Conservation (phyloP, 2,888 invertebrate species). For the Blomia tropicalis region DNA sequence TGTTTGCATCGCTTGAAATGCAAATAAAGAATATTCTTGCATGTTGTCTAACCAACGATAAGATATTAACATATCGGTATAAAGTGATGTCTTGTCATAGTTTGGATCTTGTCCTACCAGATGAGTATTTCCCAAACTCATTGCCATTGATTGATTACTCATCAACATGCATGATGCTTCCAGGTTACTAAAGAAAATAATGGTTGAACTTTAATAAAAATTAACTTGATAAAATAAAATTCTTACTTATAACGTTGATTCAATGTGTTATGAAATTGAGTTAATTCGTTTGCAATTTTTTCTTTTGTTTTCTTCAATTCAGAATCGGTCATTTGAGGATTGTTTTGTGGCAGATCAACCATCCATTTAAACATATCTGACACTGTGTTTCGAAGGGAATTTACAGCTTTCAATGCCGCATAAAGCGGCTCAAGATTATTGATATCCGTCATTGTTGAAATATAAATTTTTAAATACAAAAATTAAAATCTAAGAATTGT, state of each 20-base stretch:
- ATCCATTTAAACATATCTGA: conserved; percentile 67
- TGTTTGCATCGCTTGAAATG: conserved; percentile 58
- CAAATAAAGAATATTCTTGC: conserved; percentile 68
- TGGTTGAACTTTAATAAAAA: not conserved
- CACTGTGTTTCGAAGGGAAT: conserved; percentile 62
- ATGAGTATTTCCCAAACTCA: conserved; percentile 66
- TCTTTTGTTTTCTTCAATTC: conserved; percentile 50
- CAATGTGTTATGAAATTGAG: conserved; percentile 60
- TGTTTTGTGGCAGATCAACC: conserved; percentile 50
- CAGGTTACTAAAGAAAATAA: conserved; percentile 47
- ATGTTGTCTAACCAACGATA: conserved; percentile 87
- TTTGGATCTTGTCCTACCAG: conserved; percentile 76
- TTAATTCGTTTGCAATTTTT: conserved; percentile 51
- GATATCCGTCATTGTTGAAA: conserved; percentile 19
- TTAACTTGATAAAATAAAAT: conserved; percentile 23
- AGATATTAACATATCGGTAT: conserved; percentile 67
- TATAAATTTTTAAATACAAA: no score
- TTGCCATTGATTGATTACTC: conserved; percentile 60
- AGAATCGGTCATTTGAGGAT: conserved; percentile 51
- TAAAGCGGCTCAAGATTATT: conserved; percentile 39
- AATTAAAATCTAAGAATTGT: no score
- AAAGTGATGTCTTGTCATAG: conserved; percentile 69
- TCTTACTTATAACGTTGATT: conserved; percentile 58
- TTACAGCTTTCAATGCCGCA: conserved; percentile 55
- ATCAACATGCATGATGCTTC: conserved; percentile 56